These are phyloP conservation scores for Anguilla obscura DNA, from an alignment of 2,797 vertebrate genomes.

Conservation along the genomic window DNA sequence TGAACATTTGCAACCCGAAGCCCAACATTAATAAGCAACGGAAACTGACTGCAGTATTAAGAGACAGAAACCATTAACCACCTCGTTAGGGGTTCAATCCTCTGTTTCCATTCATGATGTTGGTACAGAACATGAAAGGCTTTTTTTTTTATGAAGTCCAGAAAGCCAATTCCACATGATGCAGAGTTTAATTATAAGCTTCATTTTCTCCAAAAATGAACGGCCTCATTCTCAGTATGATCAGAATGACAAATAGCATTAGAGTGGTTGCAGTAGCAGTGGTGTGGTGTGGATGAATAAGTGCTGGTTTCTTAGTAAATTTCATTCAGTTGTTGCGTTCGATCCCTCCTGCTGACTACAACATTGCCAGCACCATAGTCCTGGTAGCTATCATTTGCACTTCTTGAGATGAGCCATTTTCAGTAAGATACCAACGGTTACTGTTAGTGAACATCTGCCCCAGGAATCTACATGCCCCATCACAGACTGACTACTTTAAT, in stretches of 20 bases:
- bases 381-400: background rate
- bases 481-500: background rate
- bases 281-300: constrained; percentile 53
- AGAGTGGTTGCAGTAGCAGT: constrained; percentile 54
- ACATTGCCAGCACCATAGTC: background rate
- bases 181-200: constrained; percentile 64
- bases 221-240: constrained; percentile 61
- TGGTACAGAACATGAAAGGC: constrained; percentile 35
- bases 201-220: constrained; percentile 59
- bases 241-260: constrained; percentile 59
- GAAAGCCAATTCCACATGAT: constrained; percentile 56
- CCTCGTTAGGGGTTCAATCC: constrained; percentile 66
- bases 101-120: constrained; percentile 61
- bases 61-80: constrained; percentile 72
- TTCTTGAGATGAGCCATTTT: background rate
- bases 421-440: background rate
- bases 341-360: background rate
- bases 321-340: constrained; percentile 8
- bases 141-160: constrained; percentile 44
- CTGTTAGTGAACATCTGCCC: background rate
- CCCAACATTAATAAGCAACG: constrained; percentile 65
- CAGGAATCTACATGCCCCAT: background rate
- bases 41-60: constrained; percentile 72
- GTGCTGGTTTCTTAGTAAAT: background rate
- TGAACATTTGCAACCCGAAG: constrained; percentile 51